Evolutionary conservation across 2,888 invertebrate genomes (phyloP).

Genomic region (Lomographa bimaculata): DNA sequence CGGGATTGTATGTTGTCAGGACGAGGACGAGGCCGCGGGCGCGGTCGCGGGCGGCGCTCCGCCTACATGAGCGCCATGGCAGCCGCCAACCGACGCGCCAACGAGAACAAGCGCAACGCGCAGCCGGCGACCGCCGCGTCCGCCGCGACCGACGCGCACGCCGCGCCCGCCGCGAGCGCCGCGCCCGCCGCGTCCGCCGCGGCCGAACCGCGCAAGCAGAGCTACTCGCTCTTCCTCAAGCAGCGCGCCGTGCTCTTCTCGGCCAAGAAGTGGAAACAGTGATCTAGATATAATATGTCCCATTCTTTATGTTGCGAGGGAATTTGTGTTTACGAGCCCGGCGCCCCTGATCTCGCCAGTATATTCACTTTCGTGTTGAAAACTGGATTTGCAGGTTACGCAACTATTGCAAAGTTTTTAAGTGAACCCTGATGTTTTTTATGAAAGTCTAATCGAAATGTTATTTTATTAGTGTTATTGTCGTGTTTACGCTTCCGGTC

Average conservation of each 20-base stretch:
- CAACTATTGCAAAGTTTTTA: too few species aligned
- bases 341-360: too few species aligned
- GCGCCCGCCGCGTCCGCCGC: conserved; percentile 25
- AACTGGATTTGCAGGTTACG: too few species aligned
- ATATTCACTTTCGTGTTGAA: too few species aligned
- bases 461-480: too few species aligned
- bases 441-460: too few species aligned
- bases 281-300: too few species aligned
- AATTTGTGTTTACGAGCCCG: too few species aligned
- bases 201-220: conserved; percentile 65
- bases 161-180: conserved; percentile 22
- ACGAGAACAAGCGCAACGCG: conserved; percentile 35
- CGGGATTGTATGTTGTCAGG: too few species aligned
- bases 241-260: conserved; percentile 80
- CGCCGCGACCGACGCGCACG: conserved; percentile 29
- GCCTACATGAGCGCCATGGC: conserved; percentile 41
- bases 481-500: too few species aligned
- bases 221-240: conserved; percentile 77
- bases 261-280: conserved; percentile 81
- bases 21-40: conserved; percentile 17
- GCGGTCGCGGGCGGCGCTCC: conserved; percentile 52
- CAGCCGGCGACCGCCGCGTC: conserved; percentile 10
- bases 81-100: conserved; percentile 42
- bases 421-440: too few species aligned
- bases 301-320: too few species aligned